Conservation (phyloP, 2,888 invertebrate genomes). For the Biston stratarius region DNA sequence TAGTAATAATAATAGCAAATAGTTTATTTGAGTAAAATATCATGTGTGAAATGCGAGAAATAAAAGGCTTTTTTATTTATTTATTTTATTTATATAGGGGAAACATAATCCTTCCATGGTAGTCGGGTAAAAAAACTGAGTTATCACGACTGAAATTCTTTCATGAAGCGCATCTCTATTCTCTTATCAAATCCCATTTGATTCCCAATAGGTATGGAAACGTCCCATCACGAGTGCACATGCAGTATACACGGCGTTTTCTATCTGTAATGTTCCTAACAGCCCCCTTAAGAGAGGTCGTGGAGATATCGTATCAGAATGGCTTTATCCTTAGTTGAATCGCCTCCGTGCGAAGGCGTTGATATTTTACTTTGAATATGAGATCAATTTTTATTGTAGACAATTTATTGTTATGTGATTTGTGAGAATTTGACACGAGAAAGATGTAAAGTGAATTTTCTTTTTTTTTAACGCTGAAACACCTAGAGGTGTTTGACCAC, state of each 20-base stretch:
- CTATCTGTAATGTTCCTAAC: conserved; percentile 72
- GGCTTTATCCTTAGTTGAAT: conserved; percentile 59
- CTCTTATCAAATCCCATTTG: conserved; percentile 51
- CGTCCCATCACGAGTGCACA: conserved; percentile 65
- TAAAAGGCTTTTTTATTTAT: too few relatives aligned
- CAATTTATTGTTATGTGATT: conserved; percentile 1
- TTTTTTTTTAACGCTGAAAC: too few relatives aligned
- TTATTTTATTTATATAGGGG: too few relatives aligned
- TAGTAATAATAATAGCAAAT: too few relatives aligned
- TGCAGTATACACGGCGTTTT: conserved; percentile 65
- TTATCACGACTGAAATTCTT: background rate
- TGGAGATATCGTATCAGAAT: conserved; percentile 68
- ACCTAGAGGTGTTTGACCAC: too few relatives aligned
- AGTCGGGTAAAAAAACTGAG: background rate
- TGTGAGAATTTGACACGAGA: background rate
- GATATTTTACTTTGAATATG: conserved; percentile 34
- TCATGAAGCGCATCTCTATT: background rate
- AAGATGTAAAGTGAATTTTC: background rate
- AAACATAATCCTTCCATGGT: too few relatives aligned
- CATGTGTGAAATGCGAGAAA: too few relatives aligned
- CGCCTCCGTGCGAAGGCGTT: conserved; percentile 36
- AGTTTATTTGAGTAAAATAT: too few relatives aligned
- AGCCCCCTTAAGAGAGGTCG: conserved; percentile 59
- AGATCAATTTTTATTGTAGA: conserved; percentile 18
- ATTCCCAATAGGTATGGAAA: conserved; percentile 69